These are phyloP conservation scores for Erebia aethiops DNA, from an alignment of 2,888 invertebrate genomes.

Conservation along the genomic window DNA sequence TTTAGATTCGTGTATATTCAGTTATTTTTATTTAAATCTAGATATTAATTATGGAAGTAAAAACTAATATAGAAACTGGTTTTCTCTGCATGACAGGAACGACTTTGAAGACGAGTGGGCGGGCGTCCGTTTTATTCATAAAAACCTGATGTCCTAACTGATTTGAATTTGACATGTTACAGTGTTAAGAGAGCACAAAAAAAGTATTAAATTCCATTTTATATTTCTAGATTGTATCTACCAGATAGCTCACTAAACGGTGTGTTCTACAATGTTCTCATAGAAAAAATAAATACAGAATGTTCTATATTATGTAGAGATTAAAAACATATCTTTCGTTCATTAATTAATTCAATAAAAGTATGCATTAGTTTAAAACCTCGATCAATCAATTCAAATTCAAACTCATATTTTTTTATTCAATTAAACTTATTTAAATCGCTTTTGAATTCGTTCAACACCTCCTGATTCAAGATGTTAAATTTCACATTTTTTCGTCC, in stretches of 20 bases:
- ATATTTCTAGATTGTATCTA: conserved; percentile 1
- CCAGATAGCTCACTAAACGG: not conserved
- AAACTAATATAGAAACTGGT: conserved; percentile 25
- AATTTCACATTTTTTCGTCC: too few species aligned
- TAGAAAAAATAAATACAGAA: too few species aligned
- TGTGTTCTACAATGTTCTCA: not conserved
- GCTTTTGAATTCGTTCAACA: not conserved
- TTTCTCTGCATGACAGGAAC: conserved; percentile 23
- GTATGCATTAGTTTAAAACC: not conserved
- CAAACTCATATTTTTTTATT: too few species aligned
- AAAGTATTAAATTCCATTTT: not conserved
- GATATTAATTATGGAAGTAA: conserved; percentile 11
- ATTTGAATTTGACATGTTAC: conserved; percentile 23
- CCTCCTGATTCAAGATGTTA: not conserved
- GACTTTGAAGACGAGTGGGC: conserved; percentile 27
- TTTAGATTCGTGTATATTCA: not conserved
- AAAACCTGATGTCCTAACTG: conserved; percentile 16
- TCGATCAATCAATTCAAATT: not conserved
- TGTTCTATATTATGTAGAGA: not conserved
- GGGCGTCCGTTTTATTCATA: conserved; percentile 20
- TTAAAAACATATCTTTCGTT: too few species aligned
- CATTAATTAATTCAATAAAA: too few species aligned
- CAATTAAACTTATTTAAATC: too few species aligned
- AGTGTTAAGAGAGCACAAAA: conserved; percentile 1
- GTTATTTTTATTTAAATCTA: conserved; percentile 2